phyloP scores from a whole-genome alignment of 2,113 vertebrate genomes.

The Thermophis baileyi region DNA sequence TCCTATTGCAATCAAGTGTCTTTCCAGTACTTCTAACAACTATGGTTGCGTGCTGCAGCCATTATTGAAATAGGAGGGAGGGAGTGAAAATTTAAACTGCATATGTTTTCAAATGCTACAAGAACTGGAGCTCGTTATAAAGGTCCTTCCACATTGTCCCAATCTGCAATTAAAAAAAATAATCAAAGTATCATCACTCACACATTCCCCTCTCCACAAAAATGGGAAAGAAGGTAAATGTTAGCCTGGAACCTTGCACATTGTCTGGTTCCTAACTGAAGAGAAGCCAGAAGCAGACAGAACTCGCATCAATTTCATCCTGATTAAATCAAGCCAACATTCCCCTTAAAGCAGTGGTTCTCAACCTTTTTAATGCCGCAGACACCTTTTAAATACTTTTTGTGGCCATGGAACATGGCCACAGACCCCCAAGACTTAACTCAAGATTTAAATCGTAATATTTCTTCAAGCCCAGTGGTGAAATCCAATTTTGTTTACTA shows the following conservation, averaged over 20 bases:
- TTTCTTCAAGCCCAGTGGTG: too few relatives aligned
- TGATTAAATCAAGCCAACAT: background rate
- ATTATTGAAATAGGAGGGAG: background rate
- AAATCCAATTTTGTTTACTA: too few relatives aligned
- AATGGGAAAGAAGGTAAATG: background rate
- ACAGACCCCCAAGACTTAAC: too few relatives aligned
- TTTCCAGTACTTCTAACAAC: background rate
- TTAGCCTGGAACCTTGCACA: background rate
- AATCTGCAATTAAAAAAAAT: background rate
- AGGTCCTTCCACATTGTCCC: background rate
- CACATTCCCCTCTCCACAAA: background rate
- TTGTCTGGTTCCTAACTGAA: background rate
- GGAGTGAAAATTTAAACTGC: background rate
- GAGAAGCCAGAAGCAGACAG: background rate
- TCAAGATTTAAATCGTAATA: too few relatives aligned
- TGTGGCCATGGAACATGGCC: too few relatives aligned
- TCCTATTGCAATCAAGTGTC: background rate
- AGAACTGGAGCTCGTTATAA: background rate
- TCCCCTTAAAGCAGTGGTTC: background rate
- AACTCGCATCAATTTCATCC: background rate
- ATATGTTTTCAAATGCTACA: background rate
- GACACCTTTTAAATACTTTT: too few relatives aligned
- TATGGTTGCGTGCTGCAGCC: background rate
- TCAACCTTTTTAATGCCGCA: too few relatives aligned
- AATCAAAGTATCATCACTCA: background rate